phyloP scores from a whole-genome alignment of 2,797 vertebrate genomes.

The Crenuchus spilurus region DNA sequence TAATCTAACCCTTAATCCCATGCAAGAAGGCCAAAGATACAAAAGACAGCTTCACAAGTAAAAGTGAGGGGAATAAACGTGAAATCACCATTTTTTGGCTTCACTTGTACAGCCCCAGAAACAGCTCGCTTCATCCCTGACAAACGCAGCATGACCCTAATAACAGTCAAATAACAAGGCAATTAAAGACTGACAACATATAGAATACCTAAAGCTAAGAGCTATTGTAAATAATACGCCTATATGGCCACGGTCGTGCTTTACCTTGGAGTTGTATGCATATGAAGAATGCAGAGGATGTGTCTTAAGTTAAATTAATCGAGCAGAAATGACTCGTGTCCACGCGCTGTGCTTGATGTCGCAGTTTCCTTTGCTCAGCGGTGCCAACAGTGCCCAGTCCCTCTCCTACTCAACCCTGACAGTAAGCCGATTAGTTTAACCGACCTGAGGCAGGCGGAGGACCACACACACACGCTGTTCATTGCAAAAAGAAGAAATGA shows the following conservation, averaged over 20 bases:
- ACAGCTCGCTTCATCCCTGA: constrained; percentile 73
- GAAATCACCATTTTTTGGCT: constrained; percentile 75
- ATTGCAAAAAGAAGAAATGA: background rate
- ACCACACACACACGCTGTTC: background rate
- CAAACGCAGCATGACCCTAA: constrained; percentile 82
- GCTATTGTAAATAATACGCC: background rate
- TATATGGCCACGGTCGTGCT: no score
- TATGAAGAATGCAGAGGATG: background rate
- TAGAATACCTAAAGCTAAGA: background rate
- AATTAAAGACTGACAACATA: background rate
- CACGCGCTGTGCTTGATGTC: no score
- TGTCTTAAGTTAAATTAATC: background rate
- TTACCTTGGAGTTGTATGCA: background rate
- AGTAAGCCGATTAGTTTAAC: background rate
- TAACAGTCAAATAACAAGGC: constrained; percentile 18
- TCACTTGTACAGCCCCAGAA: constrained; percentile 68
- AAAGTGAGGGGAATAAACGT: constrained; percentile 23
- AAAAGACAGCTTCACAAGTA: background rate
- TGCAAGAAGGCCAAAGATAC: background rate
- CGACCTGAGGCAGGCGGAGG: background rate
- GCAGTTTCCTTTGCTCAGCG: background rate
- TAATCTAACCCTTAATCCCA: constrained; percentile 65
- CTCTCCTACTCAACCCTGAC: background rate
- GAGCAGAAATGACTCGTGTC: background rate
- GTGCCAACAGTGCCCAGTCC: background rate